Base-by-base conservation (phyloP, 1,140 invertebrate genomes). In the Melitaea cinxia region DNA sequence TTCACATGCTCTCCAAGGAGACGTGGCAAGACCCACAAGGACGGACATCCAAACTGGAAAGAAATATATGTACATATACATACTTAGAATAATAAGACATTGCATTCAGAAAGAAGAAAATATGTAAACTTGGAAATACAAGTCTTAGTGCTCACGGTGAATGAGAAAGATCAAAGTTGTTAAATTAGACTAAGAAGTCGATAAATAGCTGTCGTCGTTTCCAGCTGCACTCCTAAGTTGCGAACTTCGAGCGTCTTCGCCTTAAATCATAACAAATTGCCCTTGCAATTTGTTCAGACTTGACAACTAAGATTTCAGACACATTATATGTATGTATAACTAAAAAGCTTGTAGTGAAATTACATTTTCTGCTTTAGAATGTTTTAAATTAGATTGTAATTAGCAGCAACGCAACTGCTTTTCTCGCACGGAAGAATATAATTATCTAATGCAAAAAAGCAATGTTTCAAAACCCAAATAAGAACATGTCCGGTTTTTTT, bases 151-250 rank as follows among this genome's bases (percentile, higher is more conserved):
- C 57, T 59, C 7, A 35, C 24, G 1, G 9, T 14, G 17, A 65
- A 65, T 37, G 54, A 50, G 21, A 21, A 62, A 62, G 45, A 62
- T 52, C 59, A 45, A 57, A 62, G 59, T 50, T 55, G 64, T 53
- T 54, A 57, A 57, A 45, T 28, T 63, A 50, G 42, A 45, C 28
- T 42, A 37, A 50, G 37, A 55, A 69, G 50, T 69, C 62, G 55
- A 69, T 65, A 65, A 69, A 69, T 69, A 69, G 52, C 61, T 69
- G 52, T 69, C 62, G 57, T 50, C 62, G 45, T 49, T 56, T 54
- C 42, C 35, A 58, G 47, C 58, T 55, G 35, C 35, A 57, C 49
- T 59, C 35, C 45, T 56, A 15, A 60, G 33, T 54, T 54, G 35
- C 52, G 58, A 70, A 65, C 62, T 62, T 45, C 58, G 47, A 54